These are phyloP conservation scores for Pecten maximus DNA, from an alignment of 2,888 invertebrate genomes.

Conservation along the genomic window DNA sequence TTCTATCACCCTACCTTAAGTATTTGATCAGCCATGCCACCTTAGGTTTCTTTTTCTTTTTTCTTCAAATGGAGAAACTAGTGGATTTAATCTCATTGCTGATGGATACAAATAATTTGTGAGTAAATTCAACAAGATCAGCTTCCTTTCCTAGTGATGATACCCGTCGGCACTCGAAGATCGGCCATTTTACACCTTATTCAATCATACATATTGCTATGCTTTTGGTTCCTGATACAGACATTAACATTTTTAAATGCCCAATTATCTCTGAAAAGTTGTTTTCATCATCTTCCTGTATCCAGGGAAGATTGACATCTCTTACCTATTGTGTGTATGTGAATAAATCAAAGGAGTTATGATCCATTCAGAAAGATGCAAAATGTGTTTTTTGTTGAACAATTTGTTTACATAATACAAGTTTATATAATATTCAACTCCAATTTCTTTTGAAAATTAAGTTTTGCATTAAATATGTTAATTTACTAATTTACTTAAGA, in stretches of 20 bases:
- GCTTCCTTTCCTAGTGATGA: background rate
- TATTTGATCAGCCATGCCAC: background rate
- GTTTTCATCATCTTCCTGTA: background rate
- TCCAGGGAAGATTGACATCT: background rate
- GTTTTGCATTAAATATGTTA: no score
- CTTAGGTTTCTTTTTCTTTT: background rate
- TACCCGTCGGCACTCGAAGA: background rate
- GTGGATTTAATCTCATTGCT: background rate
- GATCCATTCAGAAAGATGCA: no score
- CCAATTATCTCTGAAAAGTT: background rate
- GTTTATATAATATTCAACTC: no score
- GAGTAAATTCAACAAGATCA: background rate
- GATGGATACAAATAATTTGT: background rate
- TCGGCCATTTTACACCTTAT: background rate
- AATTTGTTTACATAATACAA: no score
- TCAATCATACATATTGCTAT: background rate
- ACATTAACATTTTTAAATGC: background rate
- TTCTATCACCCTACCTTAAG: slow-evolving; percentile 14
- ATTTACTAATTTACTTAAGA: no score
- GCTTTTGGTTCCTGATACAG: background rate
- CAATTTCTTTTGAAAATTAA: no score
- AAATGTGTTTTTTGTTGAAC: no score
- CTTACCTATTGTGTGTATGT: background rate
- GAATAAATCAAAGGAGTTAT: no score
- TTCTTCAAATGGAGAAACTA: background rate